phyloP scores from a whole-genome alignment of 2,797 vertebrate species.

The Odontamblyopus lacepedii region DNA sequence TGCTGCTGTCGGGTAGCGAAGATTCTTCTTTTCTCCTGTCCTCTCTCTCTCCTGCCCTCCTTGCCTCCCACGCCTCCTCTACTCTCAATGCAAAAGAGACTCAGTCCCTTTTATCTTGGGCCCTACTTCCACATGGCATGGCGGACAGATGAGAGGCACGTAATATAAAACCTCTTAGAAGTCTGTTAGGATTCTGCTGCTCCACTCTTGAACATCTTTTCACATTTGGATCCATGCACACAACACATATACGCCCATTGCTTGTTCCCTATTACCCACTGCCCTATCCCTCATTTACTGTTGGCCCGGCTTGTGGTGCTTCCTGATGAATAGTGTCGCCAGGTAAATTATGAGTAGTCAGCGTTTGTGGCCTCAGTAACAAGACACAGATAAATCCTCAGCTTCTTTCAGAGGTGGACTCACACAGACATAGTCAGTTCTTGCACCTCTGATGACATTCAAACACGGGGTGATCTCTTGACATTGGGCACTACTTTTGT shows the following conservation, averaged over 20 bases:
- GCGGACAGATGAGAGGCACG: constrained; percentile 36
- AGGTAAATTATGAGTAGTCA: constrained; percentile 51
- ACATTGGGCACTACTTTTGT: constrained; percentile 16
- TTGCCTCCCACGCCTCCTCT: not conserved
- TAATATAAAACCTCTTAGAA: constrained; percentile 41
- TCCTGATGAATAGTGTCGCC: constrained; percentile 40
- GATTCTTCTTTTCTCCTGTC: constrained; percentile 21
- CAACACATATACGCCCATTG: constrained; percentile 16
- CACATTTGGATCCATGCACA: constrained; percentile 41
- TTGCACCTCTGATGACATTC: constrained; percentile 36
- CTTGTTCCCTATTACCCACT: constrained; percentile 26
- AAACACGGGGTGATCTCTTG: not conserved
- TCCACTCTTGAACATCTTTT: constrained; percentile 47
- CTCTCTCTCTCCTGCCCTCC: not conserved
- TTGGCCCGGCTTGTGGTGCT: constrained; percentile 37
- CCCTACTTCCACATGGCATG: constrained; percentile 40
- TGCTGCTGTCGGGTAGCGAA: constrained; percentile 35
- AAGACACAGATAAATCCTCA: constrained; percentile 47
- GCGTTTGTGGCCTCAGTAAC: constrained; percentile 42
- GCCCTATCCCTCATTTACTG: constrained; percentile 34
- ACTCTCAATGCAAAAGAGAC: constrained; percentile 22
- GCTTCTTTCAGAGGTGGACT: constrained; percentile 36
- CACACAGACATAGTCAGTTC: constrained; percentile 3
- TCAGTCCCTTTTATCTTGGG: constrained; percentile 53
- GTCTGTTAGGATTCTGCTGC: constrained; percentile 32